These are phyloP conservation scores for Lacanobia wlatinum DNA, from an alignment of 2,888 invertebrate genomes.

Conservation along the genomic window DNA sequence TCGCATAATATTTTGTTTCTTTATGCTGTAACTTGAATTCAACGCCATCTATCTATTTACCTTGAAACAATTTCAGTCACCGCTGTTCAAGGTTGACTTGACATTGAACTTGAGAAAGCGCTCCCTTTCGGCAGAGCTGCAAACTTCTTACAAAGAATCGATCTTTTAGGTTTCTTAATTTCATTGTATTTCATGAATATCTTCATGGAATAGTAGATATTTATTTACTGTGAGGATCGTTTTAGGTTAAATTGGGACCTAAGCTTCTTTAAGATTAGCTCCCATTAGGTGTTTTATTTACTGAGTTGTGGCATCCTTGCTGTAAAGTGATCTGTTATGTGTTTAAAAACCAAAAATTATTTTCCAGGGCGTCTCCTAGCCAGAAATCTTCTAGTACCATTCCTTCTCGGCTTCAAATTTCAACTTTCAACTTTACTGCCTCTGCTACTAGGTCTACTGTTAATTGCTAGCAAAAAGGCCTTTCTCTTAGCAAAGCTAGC, in stretches of 20 bases:
- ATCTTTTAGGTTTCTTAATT: background rate
- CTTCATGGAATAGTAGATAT: background rate
- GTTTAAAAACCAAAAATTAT: slow-evolving; percentile 13
- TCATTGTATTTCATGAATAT: background rate
- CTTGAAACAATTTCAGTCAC: slow-evolving; percentile 62
- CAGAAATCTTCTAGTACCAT: slow-evolving; percentile 94
- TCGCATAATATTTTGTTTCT: too few relatives aligned
- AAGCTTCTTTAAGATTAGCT: background rate
- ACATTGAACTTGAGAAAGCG: slow-evolving; percentile 76
- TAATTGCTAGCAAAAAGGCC: slow-evolving; percentile 94
- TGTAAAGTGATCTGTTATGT: too few relatives aligned
- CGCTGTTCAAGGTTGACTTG: slow-evolving; percentile 30
- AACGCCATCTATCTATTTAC: slow-evolving; percentile 76
- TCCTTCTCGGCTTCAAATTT: slow-evolving; percentile 95
- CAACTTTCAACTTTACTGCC: slow-evolving; percentile 94
- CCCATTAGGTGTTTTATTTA: background rate
- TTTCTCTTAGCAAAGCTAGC: slow-evolving; percentile 94
- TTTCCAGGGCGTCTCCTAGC: slow-evolving; percentile 93
- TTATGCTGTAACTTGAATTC: background rate
- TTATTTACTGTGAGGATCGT: background rate
- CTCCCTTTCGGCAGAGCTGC: slow-evolving; percentile 69
- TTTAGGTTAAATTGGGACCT: background rate
- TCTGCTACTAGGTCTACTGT: slow-evolving; percentile 92
- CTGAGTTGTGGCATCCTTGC: background rate
- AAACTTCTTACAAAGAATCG: background rate